A percentile compares a stretch with the other conserved stretches of the same genome.
phyloP scores from a whole-genome alignment of 2,888 invertebrate genomes.

The Drosophila lutescens region DNA sequence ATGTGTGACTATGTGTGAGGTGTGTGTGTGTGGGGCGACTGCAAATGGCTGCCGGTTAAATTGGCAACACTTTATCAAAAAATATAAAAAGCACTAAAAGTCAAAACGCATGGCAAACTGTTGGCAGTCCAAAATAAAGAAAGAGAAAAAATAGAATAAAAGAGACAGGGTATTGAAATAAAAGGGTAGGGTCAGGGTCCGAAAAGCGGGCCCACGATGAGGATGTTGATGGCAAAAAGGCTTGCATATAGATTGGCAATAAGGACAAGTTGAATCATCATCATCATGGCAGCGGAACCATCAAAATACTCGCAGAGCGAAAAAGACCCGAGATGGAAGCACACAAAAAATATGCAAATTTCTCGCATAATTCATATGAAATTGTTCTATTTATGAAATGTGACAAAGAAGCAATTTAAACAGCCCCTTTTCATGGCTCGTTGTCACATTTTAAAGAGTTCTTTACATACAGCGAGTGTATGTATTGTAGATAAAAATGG shows the following conservation, averaged over 20 bases:
- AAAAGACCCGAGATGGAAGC: slow-evolving; percentile 11
- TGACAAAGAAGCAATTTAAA: slow-evolving; percentile 46
- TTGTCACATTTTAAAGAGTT: slow-evolving; percentile 31
- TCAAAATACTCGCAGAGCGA: slow-evolving; percentile 23
- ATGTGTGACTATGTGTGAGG: not conserved
- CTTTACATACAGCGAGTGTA: slow-evolving; percentile 3
- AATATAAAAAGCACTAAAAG: slow-evolving; percentile 77
- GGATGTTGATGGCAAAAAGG: slow-evolving; percentile 42
- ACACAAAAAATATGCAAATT: slow-evolving; percentile 68
- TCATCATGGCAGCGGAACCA: slow-evolving; percentile 54
- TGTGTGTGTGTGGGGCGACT: slow-evolving; percentile 12
- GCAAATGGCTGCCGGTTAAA: slow-evolving; percentile 76
- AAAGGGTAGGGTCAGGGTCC: slow-evolving; percentile 26
- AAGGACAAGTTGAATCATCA: slow-evolving; percentile 72
- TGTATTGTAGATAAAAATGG: not conserved
- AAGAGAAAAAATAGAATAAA: slow-evolving; percentile 32
- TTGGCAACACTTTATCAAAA: slow-evolving; percentile 79
- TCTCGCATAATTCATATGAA: slow-evolving; percentile 70
- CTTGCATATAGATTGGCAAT: slow-evolving; percentile 77
- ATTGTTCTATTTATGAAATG: slow-evolving; percentile 68
- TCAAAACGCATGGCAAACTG: slow-evolving; percentile 68
- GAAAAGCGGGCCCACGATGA: slow-evolving; percentile 17
- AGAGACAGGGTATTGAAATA: slow-evolving; percentile 23
- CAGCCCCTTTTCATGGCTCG: slow-evolving; percentile 17
- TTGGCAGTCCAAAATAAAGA: slow-evolving; percentile 35